These are phyloP conservation scores for Strix aluco DNA, from an alignment of 2,113 vertebrate species.

Conservation along the genomic window DNA sequence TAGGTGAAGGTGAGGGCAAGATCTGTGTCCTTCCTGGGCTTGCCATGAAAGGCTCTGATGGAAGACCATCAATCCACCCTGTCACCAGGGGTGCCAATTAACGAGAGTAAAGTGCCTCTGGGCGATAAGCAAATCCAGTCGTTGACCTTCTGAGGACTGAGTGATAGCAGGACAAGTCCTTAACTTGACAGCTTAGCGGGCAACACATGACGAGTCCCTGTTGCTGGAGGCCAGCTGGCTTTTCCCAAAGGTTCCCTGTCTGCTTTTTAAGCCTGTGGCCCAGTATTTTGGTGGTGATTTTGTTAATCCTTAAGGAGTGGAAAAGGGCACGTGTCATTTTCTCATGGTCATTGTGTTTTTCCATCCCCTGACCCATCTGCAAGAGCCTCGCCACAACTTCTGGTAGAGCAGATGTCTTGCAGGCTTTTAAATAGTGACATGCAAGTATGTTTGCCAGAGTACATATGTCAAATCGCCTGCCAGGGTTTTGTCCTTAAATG, in stretches of 20 bases:
- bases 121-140: slow-evolving; percentile 52
- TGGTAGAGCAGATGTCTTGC: slow-evolving; percentile 47
- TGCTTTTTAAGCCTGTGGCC: neutral
- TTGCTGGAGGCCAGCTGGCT: neutral
- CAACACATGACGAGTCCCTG: neutral
- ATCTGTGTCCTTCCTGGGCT: neutral
- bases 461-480: neutral
- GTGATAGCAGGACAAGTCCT: slow-evolving; percentile 35
- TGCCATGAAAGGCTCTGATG: neutral
- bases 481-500: slow-evolving; percentile 59
- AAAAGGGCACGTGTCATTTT: neutral
- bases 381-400: slow-evolving; percentile 50
- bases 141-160: slow-evolving; percentile 51
- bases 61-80: slow-evolving; percentile 9
- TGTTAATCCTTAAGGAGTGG: neutral
- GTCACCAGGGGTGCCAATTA: slow-evolving; percentile 52
- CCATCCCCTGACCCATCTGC: slow-evolving; percentile 14
- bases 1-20: neutral
- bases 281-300: neutral
- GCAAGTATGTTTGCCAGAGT: slow-evolving; percentile 45
- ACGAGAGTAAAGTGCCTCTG: slow-evolving; percentile 38
- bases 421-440: slow-evolving; percentile 25
- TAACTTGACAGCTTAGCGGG: slow-evolving; percentile 23
- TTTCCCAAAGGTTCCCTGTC: neutral
- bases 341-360: slow-evolving; percentile 26